phyloP scores from a whole-genome alignment of 2,113 vertebrate genomes.

The Arvicanthis niloticus region DNA sequence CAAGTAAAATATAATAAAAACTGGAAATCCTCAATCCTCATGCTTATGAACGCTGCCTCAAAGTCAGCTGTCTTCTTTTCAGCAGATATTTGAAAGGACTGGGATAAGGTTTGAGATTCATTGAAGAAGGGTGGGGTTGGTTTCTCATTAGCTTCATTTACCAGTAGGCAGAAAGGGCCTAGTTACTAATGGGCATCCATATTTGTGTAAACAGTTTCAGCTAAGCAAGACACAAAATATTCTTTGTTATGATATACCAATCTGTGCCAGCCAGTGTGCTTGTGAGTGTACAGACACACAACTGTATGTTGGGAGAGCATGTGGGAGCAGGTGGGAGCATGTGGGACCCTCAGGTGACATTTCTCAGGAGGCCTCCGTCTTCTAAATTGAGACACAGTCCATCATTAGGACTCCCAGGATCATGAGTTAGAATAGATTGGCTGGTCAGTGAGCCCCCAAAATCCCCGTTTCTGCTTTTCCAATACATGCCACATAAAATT shows the following conservation, averaged over 20 bases:
- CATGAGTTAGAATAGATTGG: background rate
- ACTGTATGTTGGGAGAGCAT: background rate
- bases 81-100: conserved; percentile 1
- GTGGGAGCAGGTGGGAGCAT: too few relatives aligned
- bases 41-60: background rate
- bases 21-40: background rate
- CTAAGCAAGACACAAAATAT: conserved; percentile 5
- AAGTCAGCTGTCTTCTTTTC: conserved; percentile 8
- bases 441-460: too few relatives aligned
- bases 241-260: background rate
- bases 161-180: background rate
- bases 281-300: too few relatives aligned
- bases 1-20: background rate
- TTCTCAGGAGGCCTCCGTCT: too few relatives aligned
- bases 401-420: too few relatives aligned
- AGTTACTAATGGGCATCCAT: background rate
- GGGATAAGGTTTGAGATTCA: background rate
- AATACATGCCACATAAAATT: background rate
- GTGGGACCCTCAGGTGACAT: too few relatives aligned
- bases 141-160: background rate
- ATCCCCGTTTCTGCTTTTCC: background rate
- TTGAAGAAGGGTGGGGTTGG: background rate
- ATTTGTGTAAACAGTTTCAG: background rate
- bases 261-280: background rate
- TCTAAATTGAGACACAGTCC: too few relatives aligned